These are phyloP conservation scores for Lepidurus packardi DNA, from an alignment of 1,140 invertebrate species.

Conservation along the genomic window DNA sequence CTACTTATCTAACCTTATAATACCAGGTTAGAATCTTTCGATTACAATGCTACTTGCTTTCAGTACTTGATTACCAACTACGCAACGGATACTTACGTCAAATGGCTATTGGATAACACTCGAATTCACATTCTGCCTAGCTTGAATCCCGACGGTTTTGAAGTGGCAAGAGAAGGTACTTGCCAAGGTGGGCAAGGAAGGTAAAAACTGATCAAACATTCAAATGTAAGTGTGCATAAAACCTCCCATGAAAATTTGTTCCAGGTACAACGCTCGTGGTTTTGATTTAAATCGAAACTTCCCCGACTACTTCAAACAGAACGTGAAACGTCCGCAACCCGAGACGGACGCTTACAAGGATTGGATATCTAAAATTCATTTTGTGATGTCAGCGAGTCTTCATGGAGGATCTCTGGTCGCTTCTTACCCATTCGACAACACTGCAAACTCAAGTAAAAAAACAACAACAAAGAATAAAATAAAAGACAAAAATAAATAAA, in stretches of 20 bases:
- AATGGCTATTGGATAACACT: constrained; percentile 48
- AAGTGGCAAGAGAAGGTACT: constrained; percentile 44
- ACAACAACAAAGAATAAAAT: too few relatives aligned
- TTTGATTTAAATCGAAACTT: constrained; percentile 50
- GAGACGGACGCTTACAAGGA: constrained; percentile 47
- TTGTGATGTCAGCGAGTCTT: constrained; percentile 53
- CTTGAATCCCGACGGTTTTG: constrained; percentile 52
- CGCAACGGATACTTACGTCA: constrained; percentile 43
- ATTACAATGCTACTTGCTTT: constrained; percentile 31
- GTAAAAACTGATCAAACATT: constrained; percentile 33
- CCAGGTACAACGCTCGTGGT: constrained; percentile 41
- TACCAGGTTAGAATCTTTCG: neutral
- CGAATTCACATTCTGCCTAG: constrained; percentile 53
- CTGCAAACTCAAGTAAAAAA: constrained; percentile 32
- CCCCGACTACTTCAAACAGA: constrained; percentile 45
- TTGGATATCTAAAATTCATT: constrained; percentile 47
- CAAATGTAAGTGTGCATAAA: neutral
- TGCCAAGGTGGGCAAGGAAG: constrained; percentile 47
- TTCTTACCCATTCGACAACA: constrained; percentile 51
- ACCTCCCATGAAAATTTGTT: neutral
- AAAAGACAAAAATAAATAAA: too few relatives aligned
- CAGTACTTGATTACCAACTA: constrained; percentile 48
- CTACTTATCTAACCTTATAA: neutral
- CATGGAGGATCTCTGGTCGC: constrained; percentile 54
- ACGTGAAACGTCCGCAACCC: constrained; percentile 40